Evolutionary conservation across 2,113 vertebrate genomes (phyloP), one percentile per base, ranked within the genome.

Genomic region (Trinectes maculatus): DNA sequence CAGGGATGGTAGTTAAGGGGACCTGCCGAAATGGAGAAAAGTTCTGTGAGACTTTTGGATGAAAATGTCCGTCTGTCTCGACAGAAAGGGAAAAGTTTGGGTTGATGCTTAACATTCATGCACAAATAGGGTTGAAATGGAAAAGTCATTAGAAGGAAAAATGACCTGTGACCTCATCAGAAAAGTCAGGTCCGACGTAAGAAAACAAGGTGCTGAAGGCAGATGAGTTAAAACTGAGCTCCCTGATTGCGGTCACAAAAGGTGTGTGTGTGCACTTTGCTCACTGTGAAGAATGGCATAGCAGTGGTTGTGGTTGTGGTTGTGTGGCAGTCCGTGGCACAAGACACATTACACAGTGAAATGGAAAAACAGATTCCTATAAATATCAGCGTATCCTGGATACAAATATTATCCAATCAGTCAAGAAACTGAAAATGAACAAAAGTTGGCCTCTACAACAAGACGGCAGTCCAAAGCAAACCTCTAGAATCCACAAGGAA

Each of bases 381-480:
- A 10, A 47, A 47, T 25, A 36, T 24, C 19, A 61, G 19, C 13
- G 24, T 8, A 24, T 19, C 28, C 18, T 21, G 4, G 18, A 29
- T 13, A 18, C 21, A 37, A 43, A 60, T 24, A 22, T 34, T 19
- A 24, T n/a, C 11, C 39, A 59, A 29, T 59, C 56, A 44, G 40
- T 59, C 39, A 59, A 46, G 21, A 59, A 46, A 46, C 1, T 21
- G 19, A 47, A 60, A 60, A 15, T 24, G 15, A 46, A 42, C 36
- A 24, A 16, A 26, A 4, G 36, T 16, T 56, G 54, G 44, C 16
- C 28, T 26, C 15, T 10, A 37, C 8, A 53, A 18, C 36, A 22
- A 28, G 36, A 40, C n/a, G 22, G 16, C 2, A 25, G 42, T 52
- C 36, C 48, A 64, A 42, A 64, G 2, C 18, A 64, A 40, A 24